Conservation (phyloP, 2,888 invertebrate genomes). For the Linyphia triangularis region DNA sequence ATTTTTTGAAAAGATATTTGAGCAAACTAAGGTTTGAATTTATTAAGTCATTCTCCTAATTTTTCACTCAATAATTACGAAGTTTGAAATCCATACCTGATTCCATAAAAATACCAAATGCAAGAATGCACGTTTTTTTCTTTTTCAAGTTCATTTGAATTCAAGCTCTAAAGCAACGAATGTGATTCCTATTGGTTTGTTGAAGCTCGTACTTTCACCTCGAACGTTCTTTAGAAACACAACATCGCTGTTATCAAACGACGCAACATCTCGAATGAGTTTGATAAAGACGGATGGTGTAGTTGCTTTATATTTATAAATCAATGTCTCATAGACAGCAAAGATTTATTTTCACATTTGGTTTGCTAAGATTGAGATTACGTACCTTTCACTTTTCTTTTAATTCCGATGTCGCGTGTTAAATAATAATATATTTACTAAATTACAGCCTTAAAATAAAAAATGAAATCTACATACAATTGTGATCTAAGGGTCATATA, state of each 20-base stretch:
- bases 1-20: background rate
- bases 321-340: conserved; percentile 15
- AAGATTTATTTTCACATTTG: background rate
- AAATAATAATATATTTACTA: no score
- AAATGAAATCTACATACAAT: no score
- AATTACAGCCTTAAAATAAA: no score
- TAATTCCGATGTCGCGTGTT: no score
- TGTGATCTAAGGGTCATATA: no score
- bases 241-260: conserved; percentile 45
- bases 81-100: background rate
- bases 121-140: background rate
- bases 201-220: conserved; percentile 40
- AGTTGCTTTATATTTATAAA: background rate
- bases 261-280: background rate
- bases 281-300: background rate
- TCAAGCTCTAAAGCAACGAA: conserved; percentile 11
- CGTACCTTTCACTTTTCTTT: background rate
- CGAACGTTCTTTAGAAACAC: background rate
- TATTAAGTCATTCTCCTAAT: no score
- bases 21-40: no score
- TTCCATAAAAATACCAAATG: conserved; percentile 28
- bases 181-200: conserved; percentile 2
- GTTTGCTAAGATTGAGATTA: background rate
- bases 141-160: background rate
- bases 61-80: background rate